Evolutionary conservation across 2,113 vertebrate species (phyloP).

Genomic region (Glaucidium brasilianum): DNA sequence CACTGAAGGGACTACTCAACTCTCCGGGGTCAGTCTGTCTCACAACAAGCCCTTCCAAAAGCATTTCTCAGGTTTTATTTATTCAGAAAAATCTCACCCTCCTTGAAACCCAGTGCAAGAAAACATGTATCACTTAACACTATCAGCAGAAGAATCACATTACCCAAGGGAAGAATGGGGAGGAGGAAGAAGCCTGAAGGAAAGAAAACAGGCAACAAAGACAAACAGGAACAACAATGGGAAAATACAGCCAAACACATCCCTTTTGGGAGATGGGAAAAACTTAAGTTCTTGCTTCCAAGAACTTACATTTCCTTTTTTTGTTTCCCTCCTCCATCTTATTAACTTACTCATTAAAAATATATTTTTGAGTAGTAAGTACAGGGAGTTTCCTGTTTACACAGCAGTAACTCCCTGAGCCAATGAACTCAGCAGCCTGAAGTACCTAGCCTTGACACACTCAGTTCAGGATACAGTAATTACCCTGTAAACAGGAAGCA

Average conservation of each 20-base stretch:
- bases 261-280: neutral
- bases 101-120: neutral
- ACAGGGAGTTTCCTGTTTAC: slow-evolving; percentile 42
- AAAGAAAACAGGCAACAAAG: neutral
- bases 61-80: neutral
- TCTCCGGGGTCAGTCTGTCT: neutral
- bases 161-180: neutral
- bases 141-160: neutral
- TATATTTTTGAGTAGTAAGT: neutral
- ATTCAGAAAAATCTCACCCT: neutral
- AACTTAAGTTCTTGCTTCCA: neutral
- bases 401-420: neutral
- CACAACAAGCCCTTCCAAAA: neutral
- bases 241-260: neutral
- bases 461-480: neutral
- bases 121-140: neutral
- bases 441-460: neutral
- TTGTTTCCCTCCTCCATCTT: neutral
- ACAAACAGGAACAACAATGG: fast-evolving
- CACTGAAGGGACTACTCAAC: neutral
- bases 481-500: slow-evolving; percentile 47
- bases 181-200: neutral
- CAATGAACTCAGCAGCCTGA: neutral
- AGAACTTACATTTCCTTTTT: neutral
- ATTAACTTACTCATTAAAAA: slow-evolving; percentile 1